These are phyloP conservation scores for Brachionus asplanchnoidis DNA, from an alignment of 1,140 invertebrate species.

Conservation along the genomic window DNA sequence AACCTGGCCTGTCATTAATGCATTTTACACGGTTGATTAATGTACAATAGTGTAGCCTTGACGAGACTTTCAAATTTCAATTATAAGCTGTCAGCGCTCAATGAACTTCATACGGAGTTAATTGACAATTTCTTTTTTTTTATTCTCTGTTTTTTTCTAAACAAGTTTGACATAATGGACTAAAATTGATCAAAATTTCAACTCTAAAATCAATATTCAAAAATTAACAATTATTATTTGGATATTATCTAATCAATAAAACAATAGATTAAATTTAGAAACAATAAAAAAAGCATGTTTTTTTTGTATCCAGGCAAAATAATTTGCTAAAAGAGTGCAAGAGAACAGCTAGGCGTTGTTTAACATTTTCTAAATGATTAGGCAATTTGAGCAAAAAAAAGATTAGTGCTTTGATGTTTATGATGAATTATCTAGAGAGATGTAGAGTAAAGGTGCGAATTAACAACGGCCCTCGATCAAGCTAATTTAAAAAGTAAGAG, in stretches of 20 bases:
- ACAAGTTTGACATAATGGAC: background rate
- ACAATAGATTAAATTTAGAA: background rate
- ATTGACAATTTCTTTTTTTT: background rate
- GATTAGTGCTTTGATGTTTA: background rate
- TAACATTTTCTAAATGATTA: background rate
- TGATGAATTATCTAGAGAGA: background rate
- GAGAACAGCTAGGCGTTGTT: background rate
- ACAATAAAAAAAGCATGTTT: background rate
- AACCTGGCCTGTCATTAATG: background rate
- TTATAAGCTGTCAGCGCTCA: background rate
- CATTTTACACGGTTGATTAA: background rate
- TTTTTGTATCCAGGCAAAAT: background rate
- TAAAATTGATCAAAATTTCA: background rate
- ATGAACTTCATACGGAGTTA: background rate
- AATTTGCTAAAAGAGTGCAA: no score
- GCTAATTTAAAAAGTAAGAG: background rate
- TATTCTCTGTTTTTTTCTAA: background rate
- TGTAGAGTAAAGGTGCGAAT: background rate
- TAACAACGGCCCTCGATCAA: background rate
- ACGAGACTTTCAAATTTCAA: background rate
- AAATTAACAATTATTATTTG: background rate
- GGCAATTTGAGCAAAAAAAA: background rate
- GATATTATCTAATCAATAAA: background rate
- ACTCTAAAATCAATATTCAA: background rate
- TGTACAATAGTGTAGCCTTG: background rate